Percentiles rank a stretch among this genome's conserved stretches.
phyloP scores from a whole-genome alignment of 2,797 vertebrate genomes.

The Chaetodon trifasciatus region DNA sequence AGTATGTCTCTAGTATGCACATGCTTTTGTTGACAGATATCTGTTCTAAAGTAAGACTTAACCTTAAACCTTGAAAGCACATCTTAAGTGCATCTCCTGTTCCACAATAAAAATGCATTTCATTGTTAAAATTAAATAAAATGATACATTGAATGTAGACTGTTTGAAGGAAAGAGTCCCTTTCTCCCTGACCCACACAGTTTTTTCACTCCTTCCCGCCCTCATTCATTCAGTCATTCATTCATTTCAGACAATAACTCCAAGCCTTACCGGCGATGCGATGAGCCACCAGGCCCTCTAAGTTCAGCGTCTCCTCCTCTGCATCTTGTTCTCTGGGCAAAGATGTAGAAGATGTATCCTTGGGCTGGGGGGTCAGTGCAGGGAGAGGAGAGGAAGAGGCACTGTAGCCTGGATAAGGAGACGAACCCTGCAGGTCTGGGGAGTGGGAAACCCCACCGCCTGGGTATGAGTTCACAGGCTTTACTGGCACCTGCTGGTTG shows the following conservation, averaged over 20 bases:
- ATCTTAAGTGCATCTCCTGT: neutral
- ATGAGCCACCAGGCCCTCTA: constrained; percentile 96
- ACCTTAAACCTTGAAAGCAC: neutral
- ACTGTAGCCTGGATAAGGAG: constrained; percentile 82
- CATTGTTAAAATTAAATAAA: neutral
- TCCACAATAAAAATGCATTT: neutral
- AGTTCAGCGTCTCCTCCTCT: constrained; percentile 91
- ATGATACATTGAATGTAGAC: neutral
- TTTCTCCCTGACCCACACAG: too few relatives aligned
- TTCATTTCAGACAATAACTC: neutral
- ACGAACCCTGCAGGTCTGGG: constrained; percentile 81
- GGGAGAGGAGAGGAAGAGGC: constrained; percentile 85
- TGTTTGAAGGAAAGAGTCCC: neutral
- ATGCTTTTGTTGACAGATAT: neutral
- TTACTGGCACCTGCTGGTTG: constrained; percentile 75
- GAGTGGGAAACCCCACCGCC: constrained; percentile 72
- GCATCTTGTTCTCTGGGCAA: constrained; percentile 85
- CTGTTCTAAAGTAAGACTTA: neutral
- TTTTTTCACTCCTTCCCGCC: too few relatives aligned
- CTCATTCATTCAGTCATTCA: neutral
- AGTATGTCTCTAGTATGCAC: neutral
- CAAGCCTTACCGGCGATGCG: constrained; percentile 92
- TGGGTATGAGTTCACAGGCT: constrained; percentile 74
- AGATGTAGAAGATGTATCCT: constrained; percentile 82
- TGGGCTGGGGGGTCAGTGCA: constrained; percentile 76